phyloP scores from a whole-genome alignment of 2,113 vertebrate genomes.

The Burhinus bistriatus region DNA sequence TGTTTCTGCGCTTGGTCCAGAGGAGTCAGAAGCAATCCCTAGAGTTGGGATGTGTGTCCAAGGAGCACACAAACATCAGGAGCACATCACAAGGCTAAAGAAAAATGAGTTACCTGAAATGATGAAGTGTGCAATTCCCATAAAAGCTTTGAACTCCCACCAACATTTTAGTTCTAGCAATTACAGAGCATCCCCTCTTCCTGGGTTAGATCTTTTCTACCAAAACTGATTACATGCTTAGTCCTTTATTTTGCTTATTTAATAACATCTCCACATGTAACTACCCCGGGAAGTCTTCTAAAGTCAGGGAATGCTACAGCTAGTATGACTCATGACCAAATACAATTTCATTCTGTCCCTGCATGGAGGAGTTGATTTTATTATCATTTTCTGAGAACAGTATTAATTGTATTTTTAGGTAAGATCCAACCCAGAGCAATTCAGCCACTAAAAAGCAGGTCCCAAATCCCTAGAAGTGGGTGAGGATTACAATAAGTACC shows the following conservation, averaged over 20 bases:
- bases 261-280: not conserved
- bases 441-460: not conserved
- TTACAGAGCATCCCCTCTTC: not conserved
- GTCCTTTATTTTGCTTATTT: not conserved
- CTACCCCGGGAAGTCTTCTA: not conserved
- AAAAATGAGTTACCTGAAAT: not conserved
- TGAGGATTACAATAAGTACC: not conserved
- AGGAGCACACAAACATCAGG: not conserved
- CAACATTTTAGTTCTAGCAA: not conserved
- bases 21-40: not conserved
- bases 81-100: not conserved
- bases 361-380: not conserved
- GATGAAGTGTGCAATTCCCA: not conserved
- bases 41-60: not conserved
- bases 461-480: not conserved
- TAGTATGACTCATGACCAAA: not conserved
- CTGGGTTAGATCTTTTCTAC: not conserved
- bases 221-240: not conserved
- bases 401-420: not conserved
- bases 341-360: not conserved
- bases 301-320: not conserved
- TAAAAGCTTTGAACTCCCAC: not conserved
- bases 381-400: not conserved
- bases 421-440: not conserved
- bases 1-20: not conserved